phyloP scores from a whole-genome alignment of 2,888 invertebrate genomes.

The Hanleya hanleyi region DNA sequence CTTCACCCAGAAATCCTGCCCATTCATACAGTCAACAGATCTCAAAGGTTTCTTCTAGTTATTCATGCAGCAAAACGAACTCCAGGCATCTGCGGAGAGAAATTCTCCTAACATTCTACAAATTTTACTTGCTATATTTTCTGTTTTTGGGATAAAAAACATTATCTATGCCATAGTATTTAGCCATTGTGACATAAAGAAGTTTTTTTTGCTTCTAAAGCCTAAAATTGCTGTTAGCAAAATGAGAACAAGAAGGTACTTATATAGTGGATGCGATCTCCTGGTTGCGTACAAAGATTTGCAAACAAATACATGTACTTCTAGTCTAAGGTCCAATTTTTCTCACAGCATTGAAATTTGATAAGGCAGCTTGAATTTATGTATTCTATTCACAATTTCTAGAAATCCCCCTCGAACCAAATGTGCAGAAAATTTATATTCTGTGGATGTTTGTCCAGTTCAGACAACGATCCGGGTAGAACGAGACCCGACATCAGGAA shows the following conservation, averaged over 20 bases:
- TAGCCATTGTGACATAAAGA: too few relatives aligned
- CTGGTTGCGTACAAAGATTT: not conserved
- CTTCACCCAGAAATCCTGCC: conserved; percentile 82
- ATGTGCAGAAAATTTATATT: conserved; percentile 52
- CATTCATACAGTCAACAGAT: conserved; percentile 82
- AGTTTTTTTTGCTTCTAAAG: too few relatives aligned
- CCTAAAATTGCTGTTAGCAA: too few relatives aligned
- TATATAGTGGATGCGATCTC: too few relatives aligned
- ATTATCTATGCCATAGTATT: too few relatives aligned
- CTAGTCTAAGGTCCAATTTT: not conserved
- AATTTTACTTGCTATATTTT: too few relatives aligned
- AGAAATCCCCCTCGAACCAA: conserved; percentile 52
- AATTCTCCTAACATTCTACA: too few relatives aligned
- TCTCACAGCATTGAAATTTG: not conserved
- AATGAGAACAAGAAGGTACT: too few relatives aligned
- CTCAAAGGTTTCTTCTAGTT: too few relatives aligned
- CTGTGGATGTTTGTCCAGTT: conserved; percentile 55
- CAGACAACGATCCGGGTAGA: conserved; percentile 77
- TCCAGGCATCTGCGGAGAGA: too few relatives aligned
- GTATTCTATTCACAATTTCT: conserved; percentile 49
- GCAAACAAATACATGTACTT: not conserved
- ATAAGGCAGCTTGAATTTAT: not conserved
- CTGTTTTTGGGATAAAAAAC: too few relatives aligned
- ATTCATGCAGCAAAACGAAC: too few relatives aligned
- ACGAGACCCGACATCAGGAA: conserved; percentile 84